Evolutionary conservation across 2,113 vertebrate species (phyloP).

Genomic region (human (Homo sapiens)): DNA sequence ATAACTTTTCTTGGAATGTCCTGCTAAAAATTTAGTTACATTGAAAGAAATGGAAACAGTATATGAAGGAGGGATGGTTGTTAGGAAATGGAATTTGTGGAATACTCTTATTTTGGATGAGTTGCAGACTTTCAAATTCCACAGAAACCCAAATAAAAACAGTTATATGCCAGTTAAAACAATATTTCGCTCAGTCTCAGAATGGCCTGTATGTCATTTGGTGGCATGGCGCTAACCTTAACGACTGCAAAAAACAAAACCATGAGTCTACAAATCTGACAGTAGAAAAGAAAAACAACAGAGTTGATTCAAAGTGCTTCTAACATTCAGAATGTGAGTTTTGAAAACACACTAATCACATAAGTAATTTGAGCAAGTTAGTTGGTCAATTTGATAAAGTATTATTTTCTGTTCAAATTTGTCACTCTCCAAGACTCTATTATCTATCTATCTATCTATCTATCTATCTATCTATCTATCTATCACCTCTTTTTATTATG

Average conservation of each 20-base stretch:
- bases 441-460: background rate
- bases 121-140: slow-evolving; percentile 75
- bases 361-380: slow-evolving; percentile 53
- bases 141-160: slow-evolving; percentile 62
- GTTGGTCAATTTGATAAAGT: slow-evolving; percentile 54
- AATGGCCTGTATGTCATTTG: slow-evolving; percentile 38
- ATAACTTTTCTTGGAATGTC: slow-evolving; percentile 68
- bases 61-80: slow-evolving; percentile 67
- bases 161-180: slow-evolving; percentile 62
- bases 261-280: slow-evolving; percentile 20
- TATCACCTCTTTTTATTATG: background rate
- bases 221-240: slow-evolving; percentile 53
- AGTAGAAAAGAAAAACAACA: slow-evolving; percentile 38
- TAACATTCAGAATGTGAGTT: slow-evolving; percentile 49
- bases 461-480: too few species aligned
- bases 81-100: slow-evolving; percentile 79
- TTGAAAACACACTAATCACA: slow-evolving; percentile 54
- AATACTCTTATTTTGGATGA: slow-evolving; percentile 78
- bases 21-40: slow-evolving; percentile 69
- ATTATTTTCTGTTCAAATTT: slow-evolving; percentile 52
- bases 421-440: slow-evolving; percentile 35
- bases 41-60: slow-evolving; percentile 69
- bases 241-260: slow-evolving; percentile 44
- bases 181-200: slow-evolving; percentile 56
- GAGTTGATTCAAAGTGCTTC: slow-evolving; percentile 49